phyloP scores from a whole-genome alignment of 2,888 invertebrate species.

The Drosophila neotestacea region DNA sequence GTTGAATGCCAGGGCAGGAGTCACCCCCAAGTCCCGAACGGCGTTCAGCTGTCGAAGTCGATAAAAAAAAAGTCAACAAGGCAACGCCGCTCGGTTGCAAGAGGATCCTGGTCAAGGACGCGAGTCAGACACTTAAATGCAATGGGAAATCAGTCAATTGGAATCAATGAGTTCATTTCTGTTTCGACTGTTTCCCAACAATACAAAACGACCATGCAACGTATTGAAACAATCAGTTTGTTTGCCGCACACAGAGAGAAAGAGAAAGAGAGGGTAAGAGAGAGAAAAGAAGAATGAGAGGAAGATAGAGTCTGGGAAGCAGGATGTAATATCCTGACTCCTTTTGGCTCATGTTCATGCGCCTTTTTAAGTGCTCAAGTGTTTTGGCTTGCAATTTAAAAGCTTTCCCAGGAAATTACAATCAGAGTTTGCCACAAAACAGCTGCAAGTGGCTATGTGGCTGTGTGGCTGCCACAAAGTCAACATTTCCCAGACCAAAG shows the following conservation, averaged over 20 bases:
- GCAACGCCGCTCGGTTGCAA: conserved; percentile 55
- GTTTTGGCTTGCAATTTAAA: conserved; percentile 53
- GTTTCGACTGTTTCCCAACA: conserved; percentile 82
- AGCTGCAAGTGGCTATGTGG: conserved; percentile 59
- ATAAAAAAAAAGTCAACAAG: conserved; percentile 66
- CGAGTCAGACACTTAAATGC: conserved; percentile 83
- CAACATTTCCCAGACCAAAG: conserved; percentile 53
- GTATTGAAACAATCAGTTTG: conserved; percentile 80
- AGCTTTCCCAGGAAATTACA: conserved; percentile 78
- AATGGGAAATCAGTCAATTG: conserved; percentile 85
- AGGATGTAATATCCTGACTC: conserved; percentile 33
- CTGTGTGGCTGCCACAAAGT: conserved; percentile 37
- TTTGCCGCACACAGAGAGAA: conserved; percentile 69
- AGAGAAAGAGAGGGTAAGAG: conserved; percentile 6
- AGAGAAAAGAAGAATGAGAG: not conserved
- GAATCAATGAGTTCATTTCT: conserved; percentile 84
- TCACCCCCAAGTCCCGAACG: conserved; percentile 70
- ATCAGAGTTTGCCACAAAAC: conserved; percentile 34
- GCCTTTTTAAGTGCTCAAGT: conserved; percentile 82
- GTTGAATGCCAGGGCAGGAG: conserved; percentile 26
- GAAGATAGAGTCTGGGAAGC: conserved; percentile 11
- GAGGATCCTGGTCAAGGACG: conserved; percentile 40
- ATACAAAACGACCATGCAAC: conserved; percentile 60
- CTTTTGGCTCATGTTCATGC: conserved; percentile 62
- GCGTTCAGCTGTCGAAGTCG: conserved; percentile 59